Evolutionary conservation across 2,113 vertebrate genomes (phyloP), one percentile per base, ranked within the genome.

Genomic region (Campylomormyrus tamandua): DNA sequence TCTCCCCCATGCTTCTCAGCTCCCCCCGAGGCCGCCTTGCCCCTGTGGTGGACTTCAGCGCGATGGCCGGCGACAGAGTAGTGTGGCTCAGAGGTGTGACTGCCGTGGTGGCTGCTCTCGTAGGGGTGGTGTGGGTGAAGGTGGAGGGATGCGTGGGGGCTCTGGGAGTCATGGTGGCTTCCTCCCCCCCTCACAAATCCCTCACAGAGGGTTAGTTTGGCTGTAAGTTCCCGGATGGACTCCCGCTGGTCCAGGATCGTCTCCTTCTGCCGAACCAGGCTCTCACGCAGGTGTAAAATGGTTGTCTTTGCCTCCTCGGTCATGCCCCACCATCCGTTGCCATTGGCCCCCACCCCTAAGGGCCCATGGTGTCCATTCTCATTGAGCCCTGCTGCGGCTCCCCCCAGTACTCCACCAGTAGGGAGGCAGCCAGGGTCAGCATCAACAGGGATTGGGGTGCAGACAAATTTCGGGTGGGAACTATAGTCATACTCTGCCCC

Each of bases 231-330:
- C 45, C 96, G 90, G 7, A 97, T 96, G 62, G 95, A 96, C 92
- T 97, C 97, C 87, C 96, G 94, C 93, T 96, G 96, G 90, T 97
- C 96, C 91, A 97, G 91, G 87, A 97, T 96, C 77, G 95, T 96
- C 93, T 97, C 97, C 27, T 96, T 97, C 94, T 97, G 96, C 52
- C 95, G 95, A 11, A 97, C 94, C 1, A 97, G 93, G 87, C 95
- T 96, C 93, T 97, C 97, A 62, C 96, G 94, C 10, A 97, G 94
- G 91, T 96, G 95, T 50, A 97, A 92, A 91, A 97, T 96, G 52
- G 95, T 96, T 62, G 95, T 92, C 91, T 96, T 97, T 87, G 96
- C 95, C 89, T 97, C 96, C 15, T 96, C 96, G 1, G 95, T 95
- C n/a, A 95, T 93, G 24, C 95, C 95, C 92, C 94, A 95, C 95